phyloP scores from a whole-genome alignment of 1,140 invertebrate genomes.

The Camponotus pennsylvanicus region DNA sequence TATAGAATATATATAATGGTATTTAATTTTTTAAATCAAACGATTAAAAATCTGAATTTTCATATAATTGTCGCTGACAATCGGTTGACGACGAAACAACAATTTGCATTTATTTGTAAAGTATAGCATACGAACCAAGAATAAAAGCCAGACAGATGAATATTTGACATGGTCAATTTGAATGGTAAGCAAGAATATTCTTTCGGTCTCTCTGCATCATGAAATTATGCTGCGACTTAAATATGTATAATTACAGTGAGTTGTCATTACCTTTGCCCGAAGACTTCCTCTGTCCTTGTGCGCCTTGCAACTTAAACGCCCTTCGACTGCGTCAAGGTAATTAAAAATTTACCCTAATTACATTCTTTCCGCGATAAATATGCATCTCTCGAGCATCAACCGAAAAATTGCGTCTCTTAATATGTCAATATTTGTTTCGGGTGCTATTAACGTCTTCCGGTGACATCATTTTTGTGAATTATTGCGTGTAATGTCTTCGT shows the following conservation, averaged over 20 bases:
- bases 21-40: no score
- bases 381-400: conserved; percentile 38
- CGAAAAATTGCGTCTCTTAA: conserved; percentile 61
- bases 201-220: background rate
- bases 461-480: background rate
- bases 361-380: conserved; percentile 72
- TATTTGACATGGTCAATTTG: conserved; percentile 44
- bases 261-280: conserved; percentile 68
- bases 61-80: no score
- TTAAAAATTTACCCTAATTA: conserved; percentile 81
- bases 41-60: no score
- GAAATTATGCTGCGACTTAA: conserved; percentile 53
- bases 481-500: background rate
- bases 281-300: conserved; percentile 44
- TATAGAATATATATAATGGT: background rate
- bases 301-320: conserved; percentile 30
- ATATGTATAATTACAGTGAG: conserved; percentile 70
- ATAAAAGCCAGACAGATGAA: conserved; percentile 31
- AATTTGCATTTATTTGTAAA: conserved; percentile 65
- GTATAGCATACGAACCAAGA: conserved; percentile 70
- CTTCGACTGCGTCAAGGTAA: conserved; percentile 73
- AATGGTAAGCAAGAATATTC: conserved; percentile 40
- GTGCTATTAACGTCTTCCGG: background rate
- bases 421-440: conserved; percentile 21
- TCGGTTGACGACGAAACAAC: background rate